Base-by-base conservation (phyloP, 2,888 invertebrate species). In the Drosophila hamatofila region DNA sequence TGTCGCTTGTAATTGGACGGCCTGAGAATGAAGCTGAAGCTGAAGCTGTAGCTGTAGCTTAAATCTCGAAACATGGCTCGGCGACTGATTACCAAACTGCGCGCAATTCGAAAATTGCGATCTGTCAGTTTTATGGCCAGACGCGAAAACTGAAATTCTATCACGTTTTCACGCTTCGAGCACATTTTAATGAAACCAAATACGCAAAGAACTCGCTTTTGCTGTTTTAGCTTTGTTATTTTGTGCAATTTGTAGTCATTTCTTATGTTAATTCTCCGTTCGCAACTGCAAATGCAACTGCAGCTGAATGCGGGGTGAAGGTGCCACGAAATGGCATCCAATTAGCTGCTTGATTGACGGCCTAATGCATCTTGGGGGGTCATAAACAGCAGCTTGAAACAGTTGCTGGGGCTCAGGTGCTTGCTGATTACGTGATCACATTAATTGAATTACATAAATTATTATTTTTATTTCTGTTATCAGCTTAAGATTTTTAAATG, bases 101-200 rank as follows among this genome's bases (percentile, higher is more conserved):
- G 63, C 44, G 79, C 64, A 72, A 67, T 77, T 83, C 64, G 56
- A 69, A 75, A 83, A 83, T 81, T 72, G 72, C 81, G 61, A 78
- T 75, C 72, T 63, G 23, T 55, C 75, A 57, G 59, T 67, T 72
- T 81, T 88, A 68, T 88, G 88, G 84, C 72, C 25, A 70, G 42
- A 56, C 33, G 33, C 33, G 48, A 61, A 67, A 75, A 80, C 75
- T 58, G 65, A 74, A 87, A 86, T 86, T 84, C 65, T 80, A 75
- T 81, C 85, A 86, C 89, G 85, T 86, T 86, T 86, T 86, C 89
- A 86, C 89, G 85, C 88, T 83, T 89, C 44, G 51, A 76, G 67
- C 58, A 63, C 71, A 80, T 75, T 75, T 78, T 81, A 88, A 86
- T 83, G 87, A 83, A 86, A 78, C 83, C 74, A 56, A 74, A 75